Evolutionary conservation across 2,797 vertebrate species (phyloP), one percentile per base, ranked within the genome.

Genomic region (Meriones psammophilus): DNA sequence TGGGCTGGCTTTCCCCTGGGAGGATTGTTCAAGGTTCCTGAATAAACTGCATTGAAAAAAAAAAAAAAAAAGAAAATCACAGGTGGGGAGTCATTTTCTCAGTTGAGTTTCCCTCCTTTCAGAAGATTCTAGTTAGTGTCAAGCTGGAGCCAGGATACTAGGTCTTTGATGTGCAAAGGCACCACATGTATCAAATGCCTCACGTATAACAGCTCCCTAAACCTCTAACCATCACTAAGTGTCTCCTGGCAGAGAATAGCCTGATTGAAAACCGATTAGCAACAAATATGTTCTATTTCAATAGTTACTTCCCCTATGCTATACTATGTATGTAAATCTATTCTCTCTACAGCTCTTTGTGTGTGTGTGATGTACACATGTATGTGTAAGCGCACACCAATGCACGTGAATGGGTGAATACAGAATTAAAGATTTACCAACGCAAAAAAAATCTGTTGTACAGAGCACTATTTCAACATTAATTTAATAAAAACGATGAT

Each of bases 401-500:
- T 58, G 54, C 78, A 62, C 10, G 36, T 62, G 3, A 81, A n/a
- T 39, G 56, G 22, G 56, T 84, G 22, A 10, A 71, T 4, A 36
- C 22, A 87, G 42, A 79, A 80, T 80, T n/a, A 73, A 56, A n/a
- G n/a, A 20, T 28, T 91, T 94, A 30, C 56, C 33, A 86, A n/a
- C n/a, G n/a, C n/a, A n/a, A n/a, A n/a, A n/a, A n/a, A n/a, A 92
- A 93, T 13, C 9, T 84, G 10, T 22, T 92, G 3, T 58, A 62
- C 9, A 71, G 8, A 94, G 15, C 42, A 91, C 76, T 68, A 93
- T 10, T 83, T 92, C 60, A 95, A 85, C 28, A 91, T 36, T 94
- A 20, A 94, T 64, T 94, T 92, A 94, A 93, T 20, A 54, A 86
- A 36, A 83, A 71, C 17, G 56, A 8, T 64, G 39, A 95, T n/a